A percentile compares a stretch with the other conserved stretches of the same genome.
These are phyloP conservation scores for Cervus canadensis DNA, from an alignment of 2,113 vertebrate genomes.

Conservation along the genomic window DNA sequence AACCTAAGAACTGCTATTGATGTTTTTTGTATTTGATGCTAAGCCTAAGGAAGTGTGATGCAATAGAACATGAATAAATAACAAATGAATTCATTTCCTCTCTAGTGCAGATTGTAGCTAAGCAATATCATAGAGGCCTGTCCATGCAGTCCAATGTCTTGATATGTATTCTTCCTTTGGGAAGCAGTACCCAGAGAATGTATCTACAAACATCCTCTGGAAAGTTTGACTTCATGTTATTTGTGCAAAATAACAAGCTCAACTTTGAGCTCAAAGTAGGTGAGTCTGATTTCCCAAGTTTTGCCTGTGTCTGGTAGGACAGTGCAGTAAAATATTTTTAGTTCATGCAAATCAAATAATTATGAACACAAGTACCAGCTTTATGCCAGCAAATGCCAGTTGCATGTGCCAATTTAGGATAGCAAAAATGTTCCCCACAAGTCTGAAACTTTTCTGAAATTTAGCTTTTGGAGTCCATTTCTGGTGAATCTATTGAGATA, in stretches of 20 bases:
- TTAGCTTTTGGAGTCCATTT: not conserved
- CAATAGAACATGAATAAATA: not conserved
- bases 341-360: conserved; percentile 30
- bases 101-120: not conserved
- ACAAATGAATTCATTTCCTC: not conserved
- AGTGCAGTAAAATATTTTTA: not conserved
- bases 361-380: not conserved
- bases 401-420: not conserved
- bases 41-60: not conserved
- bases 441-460: not conserved
- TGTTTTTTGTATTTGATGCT: not conserved
- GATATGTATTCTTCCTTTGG: not conserved
- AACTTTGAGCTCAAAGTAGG: not conserved
- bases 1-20: not conserved
- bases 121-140: not conserved
- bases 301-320: not conserved
- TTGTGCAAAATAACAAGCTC: not conserved
- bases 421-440: not conserved
- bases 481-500: not conserved
- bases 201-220: not conserved
- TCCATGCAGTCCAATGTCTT: not conserved
- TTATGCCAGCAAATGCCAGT: not conserved
- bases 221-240: not conserved
- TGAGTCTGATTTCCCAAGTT: not conserved
- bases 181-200: not conserved